Evolutionary conservation across 1,140 invertebrate species (phyloP).

Genomic region (Musca domestica): DNA sequence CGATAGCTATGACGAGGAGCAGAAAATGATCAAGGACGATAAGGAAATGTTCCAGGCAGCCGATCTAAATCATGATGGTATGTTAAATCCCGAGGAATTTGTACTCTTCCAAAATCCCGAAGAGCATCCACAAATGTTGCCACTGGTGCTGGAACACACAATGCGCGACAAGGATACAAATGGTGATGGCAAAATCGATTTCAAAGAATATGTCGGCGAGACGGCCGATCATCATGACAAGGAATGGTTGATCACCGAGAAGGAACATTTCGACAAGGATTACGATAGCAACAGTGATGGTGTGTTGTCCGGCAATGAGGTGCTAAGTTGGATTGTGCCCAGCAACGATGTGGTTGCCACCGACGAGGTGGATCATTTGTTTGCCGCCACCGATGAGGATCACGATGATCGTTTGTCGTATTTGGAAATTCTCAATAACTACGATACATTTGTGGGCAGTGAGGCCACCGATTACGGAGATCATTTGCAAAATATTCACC

Average conservation of each 20-base stretch:
- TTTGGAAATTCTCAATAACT: constrained; percentile 83
- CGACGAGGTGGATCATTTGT: constrained; percentile 90
- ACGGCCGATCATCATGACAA: constrained; percentile 71
- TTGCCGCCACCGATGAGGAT: constrained; percentile 84
- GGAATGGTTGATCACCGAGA: constrained; percentile 80
- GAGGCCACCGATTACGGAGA: constrained; percentile 95
- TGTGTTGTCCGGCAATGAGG: constrained; percentile 73
- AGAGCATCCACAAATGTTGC: constrained; percentile 86
- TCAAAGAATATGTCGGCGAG: constrained; percentile 81
- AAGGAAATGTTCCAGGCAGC: constrained; percentile 82
- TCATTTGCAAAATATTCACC: constrained; percentile 75
- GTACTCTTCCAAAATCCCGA: constrained; percentile 90
- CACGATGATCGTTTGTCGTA: constrained; percentile 80
- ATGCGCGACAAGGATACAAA: constrained; percentile 83
- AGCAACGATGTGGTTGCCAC: constrained; percentile 86
- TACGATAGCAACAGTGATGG: constrained; percentile 88
- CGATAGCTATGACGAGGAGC: constrained; percentile 54
- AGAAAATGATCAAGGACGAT: constrained; percentile 72
- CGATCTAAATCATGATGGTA: constrained; percentile 80
- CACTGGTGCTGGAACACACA: constrained; percentile 78
- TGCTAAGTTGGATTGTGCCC: constrained; percentile 87
- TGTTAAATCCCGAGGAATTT: constrained; percentile 78
- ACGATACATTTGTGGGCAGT: constrained; percentile 92
- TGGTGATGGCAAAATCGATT: constrained; percentile 77
- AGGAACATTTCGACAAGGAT: constrained; percentile 87